Evolutionary conservation across 2,888 invertebrate genomes (phyloP).

Genomic region (Oscheius sp.): DNA sequence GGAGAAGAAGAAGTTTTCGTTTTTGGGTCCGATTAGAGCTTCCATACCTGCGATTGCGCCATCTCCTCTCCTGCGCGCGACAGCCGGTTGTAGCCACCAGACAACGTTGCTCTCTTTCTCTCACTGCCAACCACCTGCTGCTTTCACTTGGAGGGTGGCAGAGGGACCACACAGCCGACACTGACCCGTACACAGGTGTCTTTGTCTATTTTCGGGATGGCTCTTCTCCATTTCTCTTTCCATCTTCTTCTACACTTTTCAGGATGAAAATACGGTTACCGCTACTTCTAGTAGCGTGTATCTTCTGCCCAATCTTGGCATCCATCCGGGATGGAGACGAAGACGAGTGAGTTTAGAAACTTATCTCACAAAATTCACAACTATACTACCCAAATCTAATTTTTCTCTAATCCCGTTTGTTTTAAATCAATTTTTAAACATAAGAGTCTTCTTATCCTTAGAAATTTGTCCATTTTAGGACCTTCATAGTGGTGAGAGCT

Average conservation of each 20-base stretch:
- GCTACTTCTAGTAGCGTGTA: background rate
- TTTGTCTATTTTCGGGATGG: no score
- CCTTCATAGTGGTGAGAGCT: constrained; percentile 47
- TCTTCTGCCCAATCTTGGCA: constrained; percentile 1
- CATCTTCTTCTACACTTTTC: background rate
- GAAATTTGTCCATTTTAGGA: constrained; percentile 36
- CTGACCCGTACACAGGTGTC: no score
- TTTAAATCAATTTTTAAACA: background rate
- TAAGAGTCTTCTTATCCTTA: no score
- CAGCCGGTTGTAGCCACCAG: constrained; percentile 8
- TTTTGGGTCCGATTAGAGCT: background rate
- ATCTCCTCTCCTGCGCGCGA: constrained; percentile 6
- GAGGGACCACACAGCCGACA: no score
- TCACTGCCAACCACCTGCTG: constrained; percentile 6
- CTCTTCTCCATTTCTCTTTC: constrained; percentile 20
- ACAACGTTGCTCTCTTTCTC: constrained; percentile 29
- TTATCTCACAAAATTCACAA: background rate
- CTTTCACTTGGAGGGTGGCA: no score
- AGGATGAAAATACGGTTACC: constrained; percentile 17
- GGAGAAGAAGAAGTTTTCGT: background rate
- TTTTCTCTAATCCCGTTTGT: background rate
- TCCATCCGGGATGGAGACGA: constrained; percentile 24
- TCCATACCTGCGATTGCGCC: constrained; percentile 8
- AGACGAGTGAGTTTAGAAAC: constrained; percentile 31
- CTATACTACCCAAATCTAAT: background rate